Evolutionary conservation across 1,140 invertebrate species (phyloP).

Genomic region (Hormaphis cornu): DNA sequence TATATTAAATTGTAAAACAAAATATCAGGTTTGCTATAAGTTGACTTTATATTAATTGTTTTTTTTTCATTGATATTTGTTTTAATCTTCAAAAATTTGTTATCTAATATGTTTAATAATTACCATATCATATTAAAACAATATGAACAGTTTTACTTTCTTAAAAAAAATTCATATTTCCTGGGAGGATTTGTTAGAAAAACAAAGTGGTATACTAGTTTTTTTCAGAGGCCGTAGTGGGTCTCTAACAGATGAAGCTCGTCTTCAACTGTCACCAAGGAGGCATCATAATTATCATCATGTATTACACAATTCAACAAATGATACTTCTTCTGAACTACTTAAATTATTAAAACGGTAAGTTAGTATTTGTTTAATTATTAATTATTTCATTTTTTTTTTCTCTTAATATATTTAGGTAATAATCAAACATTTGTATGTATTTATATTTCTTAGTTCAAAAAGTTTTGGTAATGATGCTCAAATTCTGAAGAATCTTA

Average conservation of each 20-base stretch:
- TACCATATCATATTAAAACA: too few species aligned
- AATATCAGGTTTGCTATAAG: not conserved
- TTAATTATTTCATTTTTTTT: not conserved
- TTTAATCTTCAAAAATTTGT: not conserved
- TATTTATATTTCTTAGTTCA: slow-evolving; percentile 44
- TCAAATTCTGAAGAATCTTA: slow-evolving; percentile 60
- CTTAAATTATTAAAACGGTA: slow-evolving; percentile 24
- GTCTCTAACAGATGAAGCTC: slow-evolving; percentile 23
- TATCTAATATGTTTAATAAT: too few species aligned
- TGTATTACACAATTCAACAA: not conserved
- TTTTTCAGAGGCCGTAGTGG: slow-evolving; percentile 31
- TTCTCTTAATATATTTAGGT: not conserved
- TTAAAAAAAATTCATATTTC: not conserved
- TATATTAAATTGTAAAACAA: too few species aligned
- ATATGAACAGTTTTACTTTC: too few species aligned
- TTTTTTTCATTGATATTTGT: not conserved
- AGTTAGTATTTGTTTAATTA: not conserved
- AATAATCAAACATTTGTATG: not conserved
- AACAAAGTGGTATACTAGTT: not conserved
- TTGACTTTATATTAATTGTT: not conserved
- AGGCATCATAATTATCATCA: slow-evolving; percentile 20
- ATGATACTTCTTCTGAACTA: slow-evolving; percentile 15
- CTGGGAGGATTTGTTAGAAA: not conserved
- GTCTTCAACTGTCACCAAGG: slow-evolving; percentile 22
- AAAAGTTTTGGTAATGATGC: slow-evolving; percentile 67